These are phyloP conservation scores for Drusus annulatus DNA, from an alignment of 1,140 invertebrate genomes.

Conservation along the genomic window DNA sequence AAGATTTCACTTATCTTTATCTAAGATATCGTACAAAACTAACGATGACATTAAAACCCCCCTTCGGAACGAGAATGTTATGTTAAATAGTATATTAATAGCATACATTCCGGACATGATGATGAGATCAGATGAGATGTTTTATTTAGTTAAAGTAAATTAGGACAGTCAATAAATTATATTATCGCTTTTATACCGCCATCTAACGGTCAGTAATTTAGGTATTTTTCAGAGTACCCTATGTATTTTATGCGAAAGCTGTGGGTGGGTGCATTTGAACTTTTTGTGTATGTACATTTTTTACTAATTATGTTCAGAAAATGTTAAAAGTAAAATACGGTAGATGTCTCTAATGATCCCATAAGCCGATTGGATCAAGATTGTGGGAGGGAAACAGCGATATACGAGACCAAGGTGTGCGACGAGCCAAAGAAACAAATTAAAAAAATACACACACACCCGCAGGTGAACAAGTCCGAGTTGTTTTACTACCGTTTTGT, in stretches of 20 bases:
- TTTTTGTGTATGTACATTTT: too few relatives aligned
- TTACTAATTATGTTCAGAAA: neutral
- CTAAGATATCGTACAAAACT: too few relatives aligned
- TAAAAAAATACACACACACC: conserved; percentile 59
- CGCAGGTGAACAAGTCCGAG: conserved; percentile 69
- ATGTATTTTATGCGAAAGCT: too few relatives aligned
- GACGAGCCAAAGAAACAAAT: conserved; percentile 24
- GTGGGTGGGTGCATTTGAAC: too few relatives aligned
- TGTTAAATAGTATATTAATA: too few relatives aligned
- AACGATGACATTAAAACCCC: too few relatives aligned
- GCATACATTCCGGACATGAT: too few relatives aligned
- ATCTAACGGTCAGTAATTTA: neutral
- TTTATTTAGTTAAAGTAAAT: too few relatives aligned
- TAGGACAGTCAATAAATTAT: too few relatives aligned
- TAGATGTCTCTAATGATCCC: conserved; percentile 41
- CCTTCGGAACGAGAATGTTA: too few relatives aligned
- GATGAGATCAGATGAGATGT: too few relatives aligned
- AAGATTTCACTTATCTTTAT: too few relatives aligned
- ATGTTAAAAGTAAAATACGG: neutral
- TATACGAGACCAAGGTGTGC: conserved; percentile 47
- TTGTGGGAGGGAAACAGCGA: conserved; percentile 60
- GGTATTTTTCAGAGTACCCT: neutral
- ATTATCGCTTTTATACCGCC: neutral
- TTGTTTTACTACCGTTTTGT: conserved; percentile 71
- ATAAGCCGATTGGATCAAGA: conserved; percentile 2